A percentile compares a stretch with the other conserved stretches of the same genome.
Conservation (phyloP, 2,888 invertebrate genomes). For the Malthinus flaveolus region DNA sequence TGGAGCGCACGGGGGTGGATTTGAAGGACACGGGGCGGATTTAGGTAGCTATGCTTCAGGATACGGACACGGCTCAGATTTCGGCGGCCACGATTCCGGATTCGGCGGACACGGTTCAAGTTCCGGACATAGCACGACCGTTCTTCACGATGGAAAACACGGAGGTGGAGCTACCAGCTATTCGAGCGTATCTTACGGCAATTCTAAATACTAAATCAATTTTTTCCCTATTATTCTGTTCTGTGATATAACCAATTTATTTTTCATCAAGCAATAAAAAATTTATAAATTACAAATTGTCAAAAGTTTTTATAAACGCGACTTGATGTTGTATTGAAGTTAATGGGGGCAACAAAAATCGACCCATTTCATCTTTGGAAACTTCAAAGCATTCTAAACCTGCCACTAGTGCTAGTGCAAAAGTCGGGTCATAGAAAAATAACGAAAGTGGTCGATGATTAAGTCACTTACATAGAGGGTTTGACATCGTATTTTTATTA, state of each 20-base stretch:
- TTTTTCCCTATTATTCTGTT: constrained; percentile 3
- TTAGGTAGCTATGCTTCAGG: constrained; percentile 5
- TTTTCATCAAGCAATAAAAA: constrained; percentile 3
- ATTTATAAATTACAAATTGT: no score
- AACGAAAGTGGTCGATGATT: no score
- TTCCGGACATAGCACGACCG: background rate
- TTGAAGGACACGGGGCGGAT: constrained; percentile 13
- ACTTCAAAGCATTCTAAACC: no score
- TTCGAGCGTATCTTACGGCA: constrained; percentile 13
- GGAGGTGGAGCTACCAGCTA: constrained; percentile 18
- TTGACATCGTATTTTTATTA: no score
- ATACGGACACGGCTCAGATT: constrained; percentile 9
- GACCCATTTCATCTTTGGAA: no score
- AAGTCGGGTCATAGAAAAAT: no score
- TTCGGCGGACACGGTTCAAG: background rate
- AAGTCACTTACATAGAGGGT: no score
- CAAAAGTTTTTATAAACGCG: no score
- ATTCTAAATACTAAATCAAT: constrained; percentile 10
- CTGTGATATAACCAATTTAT: constrained; percentile 9
- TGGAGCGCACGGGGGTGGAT: constrained; percentile 9
- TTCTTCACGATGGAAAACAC: constrained; percentile 4
- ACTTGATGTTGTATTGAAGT: no score
- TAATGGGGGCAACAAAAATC: no score
- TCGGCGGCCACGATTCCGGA: constrained; percentile 20
- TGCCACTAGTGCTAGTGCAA: no score